Percentiles rank a stretch among this genome's conserved stretches.
Conservation (phyloP, 2,888 invertebrate species). For the Callimorpha dominula region DNA sequence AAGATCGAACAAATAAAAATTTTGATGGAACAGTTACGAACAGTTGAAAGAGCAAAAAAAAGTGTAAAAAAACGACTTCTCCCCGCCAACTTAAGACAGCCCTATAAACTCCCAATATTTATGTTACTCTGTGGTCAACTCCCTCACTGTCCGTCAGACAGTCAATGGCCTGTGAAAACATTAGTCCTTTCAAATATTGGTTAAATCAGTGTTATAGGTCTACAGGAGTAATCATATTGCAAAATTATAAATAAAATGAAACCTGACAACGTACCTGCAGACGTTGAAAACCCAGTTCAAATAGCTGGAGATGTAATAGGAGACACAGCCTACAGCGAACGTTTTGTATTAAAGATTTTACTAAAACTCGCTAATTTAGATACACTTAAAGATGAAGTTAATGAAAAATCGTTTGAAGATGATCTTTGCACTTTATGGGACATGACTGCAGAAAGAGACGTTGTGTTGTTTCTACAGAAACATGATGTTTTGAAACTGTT, state of each 20-base stretch:
- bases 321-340: slow-evolving; percentile 92
- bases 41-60: too few relatives aligned
- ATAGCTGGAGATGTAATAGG: slow-evolving; percentile 93
- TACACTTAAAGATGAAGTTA: slow-evolving; percentile 83
- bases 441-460: slow-evolving; percentile 93
- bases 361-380: slow-evolving; percentile 87
- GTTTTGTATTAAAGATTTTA: slow-evolving; percentile 90
- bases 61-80: too few relatives aligned
- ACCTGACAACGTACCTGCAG: slow-evolving; percentile 49
- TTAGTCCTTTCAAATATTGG: background rate
- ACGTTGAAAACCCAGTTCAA: slow-evolving; percentile 47
- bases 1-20: too few relatives aligned
- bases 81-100: too few relatives aligned
- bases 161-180: too few relatives aligned
- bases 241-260: slow-evolving; percentile 56
- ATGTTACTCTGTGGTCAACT: too few relatives aligned
- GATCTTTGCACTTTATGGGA: slow-evolving; percentile 94
- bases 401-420: slow-evolving; percentile 89
- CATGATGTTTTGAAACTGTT: slow-evolving; percentile 90
- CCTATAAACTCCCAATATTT: too few relatives aligned
- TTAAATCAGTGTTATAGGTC: background rate
- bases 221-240: background rate
- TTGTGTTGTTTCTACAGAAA: slow-evolving; percentile 89
- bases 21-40: too few relatives aligned
- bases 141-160: too few relatives aligned